Evolutionary conservation across 2,113 vertebrate genomes (phyloP).

Genomic region (Calyptomena viridis): DNA sequence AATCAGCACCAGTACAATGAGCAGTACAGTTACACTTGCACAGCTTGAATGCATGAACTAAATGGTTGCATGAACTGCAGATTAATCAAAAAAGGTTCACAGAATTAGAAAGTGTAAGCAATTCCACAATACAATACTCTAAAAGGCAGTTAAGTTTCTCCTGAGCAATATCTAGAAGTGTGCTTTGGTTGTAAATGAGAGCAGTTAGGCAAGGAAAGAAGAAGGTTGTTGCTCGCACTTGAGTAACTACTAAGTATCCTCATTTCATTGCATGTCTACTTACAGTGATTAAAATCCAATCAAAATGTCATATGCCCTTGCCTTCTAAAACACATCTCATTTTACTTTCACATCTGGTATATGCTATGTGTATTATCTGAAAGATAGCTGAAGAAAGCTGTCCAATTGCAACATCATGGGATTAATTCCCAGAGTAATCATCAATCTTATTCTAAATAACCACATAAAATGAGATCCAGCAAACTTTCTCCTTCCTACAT

Average conservation of each 20-base stretch:
- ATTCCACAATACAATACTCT: neutral
- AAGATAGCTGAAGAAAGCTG: constrained; percentile 22
- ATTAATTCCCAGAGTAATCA: constrained; percentile 16
- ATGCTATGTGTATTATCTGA: neutral
- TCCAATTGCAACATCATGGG: constrained; percentile 2
- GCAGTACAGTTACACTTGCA: neutral
- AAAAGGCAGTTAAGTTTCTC: neutral
- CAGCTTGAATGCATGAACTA: neutral
- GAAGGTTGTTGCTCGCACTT: constrained; percentile 14
- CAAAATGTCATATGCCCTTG: neutral
- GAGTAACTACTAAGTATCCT: constrained; percentile 32
- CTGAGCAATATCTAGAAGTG: neutral
- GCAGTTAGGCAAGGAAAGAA: neutral
- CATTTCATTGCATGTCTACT: constrained; percentile 40
- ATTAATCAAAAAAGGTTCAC: constrained; percentile 10
- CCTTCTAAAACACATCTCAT: constrained; percentile 16
- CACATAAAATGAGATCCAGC: neutral
- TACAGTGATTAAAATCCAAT: constrained; percentile 45
- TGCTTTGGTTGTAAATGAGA: constrained; percentile 19
- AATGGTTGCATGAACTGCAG: neutral
- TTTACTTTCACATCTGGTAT: constrained; percentile 40
- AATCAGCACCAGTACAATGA: neutral
- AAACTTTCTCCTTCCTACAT: neutral
- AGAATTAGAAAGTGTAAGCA: neutral
- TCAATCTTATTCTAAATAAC: constrained; percentile 41